Conservation (phyloP, 2,113 vertebrate genomes). For the Peromyscus leucopus region DNA sequence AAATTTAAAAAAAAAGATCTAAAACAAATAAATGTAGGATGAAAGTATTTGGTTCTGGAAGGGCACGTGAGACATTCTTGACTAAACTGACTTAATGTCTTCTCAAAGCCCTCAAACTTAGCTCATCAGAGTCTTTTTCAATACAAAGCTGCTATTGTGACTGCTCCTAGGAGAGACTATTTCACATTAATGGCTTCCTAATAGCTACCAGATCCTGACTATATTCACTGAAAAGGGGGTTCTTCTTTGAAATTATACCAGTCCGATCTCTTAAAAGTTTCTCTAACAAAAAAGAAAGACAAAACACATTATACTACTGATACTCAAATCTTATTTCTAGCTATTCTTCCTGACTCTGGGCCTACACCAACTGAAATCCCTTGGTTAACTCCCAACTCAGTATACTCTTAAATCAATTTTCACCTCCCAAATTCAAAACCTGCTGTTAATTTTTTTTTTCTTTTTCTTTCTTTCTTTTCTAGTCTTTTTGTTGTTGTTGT, state of each 20-base stretch:
- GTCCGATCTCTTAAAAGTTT: slow-evolving; percentile 15
- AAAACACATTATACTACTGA: slow-evolving; percentile 20
- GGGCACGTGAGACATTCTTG: not conserved
- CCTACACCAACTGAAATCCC: not conserved
- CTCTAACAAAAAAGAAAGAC: not conserved
- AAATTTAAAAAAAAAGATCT: not conserved
- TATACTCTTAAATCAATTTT: slow-evolving; percentile 28
- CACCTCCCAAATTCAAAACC: not conserved
- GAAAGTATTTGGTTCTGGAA: not conserved
- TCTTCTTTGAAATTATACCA: slow-evolving; percentile 40
- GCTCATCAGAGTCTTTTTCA: slow-evolving; percentile 40
- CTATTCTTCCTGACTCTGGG: not conserved
- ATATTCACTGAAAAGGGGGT: not conserved
- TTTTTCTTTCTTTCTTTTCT: not conserved
- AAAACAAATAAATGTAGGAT: not conserved
- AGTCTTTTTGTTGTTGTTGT: too few relatives aligned
- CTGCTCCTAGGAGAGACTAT: not conserved
- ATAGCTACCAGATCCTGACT: slow-evolving; percentile 1
- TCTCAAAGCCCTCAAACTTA: slow-evolving; percentile 54
- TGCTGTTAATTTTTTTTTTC: not conserved
- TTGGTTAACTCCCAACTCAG: not conserved
- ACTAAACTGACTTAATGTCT: not conserved
- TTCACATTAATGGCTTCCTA: not conserved
- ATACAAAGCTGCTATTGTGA: slow-evolving; percentile 43
- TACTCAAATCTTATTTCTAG: slow-evolving; percentile 34